Percentiles rank a stretch among this genome's conserved stretches.
Conservation (phyloP, 2,888 invertebrate genomes). For the Adineta ricciae region DNA sequence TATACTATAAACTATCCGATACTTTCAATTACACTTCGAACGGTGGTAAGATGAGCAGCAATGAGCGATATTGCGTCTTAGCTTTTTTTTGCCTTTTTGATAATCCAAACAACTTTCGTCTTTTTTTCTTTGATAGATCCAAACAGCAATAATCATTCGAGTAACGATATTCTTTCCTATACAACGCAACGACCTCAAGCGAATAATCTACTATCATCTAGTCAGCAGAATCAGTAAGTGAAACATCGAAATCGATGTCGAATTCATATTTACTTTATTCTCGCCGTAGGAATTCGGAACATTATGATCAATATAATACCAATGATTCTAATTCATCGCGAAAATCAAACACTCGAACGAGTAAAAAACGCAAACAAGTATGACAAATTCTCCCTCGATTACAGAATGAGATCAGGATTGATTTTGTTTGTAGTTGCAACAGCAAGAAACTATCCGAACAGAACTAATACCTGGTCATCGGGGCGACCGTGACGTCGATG, state of each 20-base stretch:
- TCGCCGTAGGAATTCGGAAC: background rate
- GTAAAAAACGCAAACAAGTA: conserved; percentile 14
- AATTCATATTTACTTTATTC: background rate
- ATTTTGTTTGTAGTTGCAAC: background rate
- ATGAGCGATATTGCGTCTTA: no score
- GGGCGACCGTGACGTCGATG: background rate
- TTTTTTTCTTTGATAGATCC: background rate
- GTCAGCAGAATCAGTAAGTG: background rate
- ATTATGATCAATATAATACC: background rate
- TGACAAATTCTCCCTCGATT: background rate
- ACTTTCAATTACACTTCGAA: background rate
- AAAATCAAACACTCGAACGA: background rate
- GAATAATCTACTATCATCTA: background rate
- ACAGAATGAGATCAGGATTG: background rate
- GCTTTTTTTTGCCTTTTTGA: no score
- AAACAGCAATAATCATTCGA: background rate
- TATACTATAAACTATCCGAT: background rate
- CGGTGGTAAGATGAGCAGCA: background rate
- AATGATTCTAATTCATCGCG: background rate
- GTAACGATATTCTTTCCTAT: background rate
- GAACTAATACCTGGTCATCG: conserved; percentile 14
- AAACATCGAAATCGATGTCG: background rate
- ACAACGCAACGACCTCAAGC: background rate
- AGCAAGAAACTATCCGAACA: background rate
- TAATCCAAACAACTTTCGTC: background rate